Conservation (phyloP, 2,797 vertebrate species). For the Enteromius treurensis region DNA sequence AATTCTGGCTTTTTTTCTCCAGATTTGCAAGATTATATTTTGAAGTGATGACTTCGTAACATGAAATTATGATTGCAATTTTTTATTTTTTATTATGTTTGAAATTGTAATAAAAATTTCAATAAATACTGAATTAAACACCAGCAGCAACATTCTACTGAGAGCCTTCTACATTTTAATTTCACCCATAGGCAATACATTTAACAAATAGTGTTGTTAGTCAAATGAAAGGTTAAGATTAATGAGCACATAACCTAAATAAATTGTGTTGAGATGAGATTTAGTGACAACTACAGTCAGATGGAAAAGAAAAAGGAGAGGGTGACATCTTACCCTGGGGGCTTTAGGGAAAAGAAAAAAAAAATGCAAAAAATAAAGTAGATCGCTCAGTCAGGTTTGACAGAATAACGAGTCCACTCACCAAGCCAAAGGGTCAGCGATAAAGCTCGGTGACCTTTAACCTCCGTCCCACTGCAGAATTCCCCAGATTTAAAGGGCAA, state of each 20-base stretch:
- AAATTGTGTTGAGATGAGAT: neutral
- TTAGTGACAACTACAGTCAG: neutral
- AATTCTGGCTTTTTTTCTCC: neutral
- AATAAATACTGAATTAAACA: neutral
- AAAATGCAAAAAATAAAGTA: neutral
- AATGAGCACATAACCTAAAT: neutral
- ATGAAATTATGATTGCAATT: no score
- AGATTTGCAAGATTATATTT: neutral
- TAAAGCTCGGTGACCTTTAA: constrained; percentile 15
- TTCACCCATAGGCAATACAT: neutral
- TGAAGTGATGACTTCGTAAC: neutral
- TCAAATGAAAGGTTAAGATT: neutral
- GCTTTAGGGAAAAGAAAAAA: no score
- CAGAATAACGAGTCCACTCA: neutral
- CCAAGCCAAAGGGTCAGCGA: constrained; percentile 21
- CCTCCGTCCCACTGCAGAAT: constrained; percentile 4
- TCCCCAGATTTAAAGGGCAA: constrained; percentile 34
- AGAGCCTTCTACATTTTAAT: neutral
- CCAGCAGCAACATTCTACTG: neutral
- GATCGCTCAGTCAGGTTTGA: constrained; percentile 20
- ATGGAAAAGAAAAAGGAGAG: neutral
- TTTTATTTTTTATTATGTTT: neutral
- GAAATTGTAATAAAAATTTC: neutral
- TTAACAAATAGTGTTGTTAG: neutral
- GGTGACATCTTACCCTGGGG: no score